phyloP scores from a whole-genome alignment of 2,113 vertebrate species.

The Cryptomyrus ogoouensis region DNA sequence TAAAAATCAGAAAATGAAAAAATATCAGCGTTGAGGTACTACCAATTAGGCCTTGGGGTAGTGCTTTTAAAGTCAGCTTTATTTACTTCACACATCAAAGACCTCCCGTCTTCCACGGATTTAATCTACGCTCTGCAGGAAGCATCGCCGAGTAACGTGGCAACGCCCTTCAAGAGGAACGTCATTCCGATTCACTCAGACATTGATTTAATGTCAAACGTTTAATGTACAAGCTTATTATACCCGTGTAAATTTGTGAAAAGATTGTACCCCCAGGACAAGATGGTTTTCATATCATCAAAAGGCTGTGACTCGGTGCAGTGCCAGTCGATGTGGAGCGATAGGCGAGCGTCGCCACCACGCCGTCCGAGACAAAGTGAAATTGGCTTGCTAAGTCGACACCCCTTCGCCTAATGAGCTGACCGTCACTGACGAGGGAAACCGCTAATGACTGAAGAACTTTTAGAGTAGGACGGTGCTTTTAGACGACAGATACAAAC shows the following conservation, averaged over 20 bases:
- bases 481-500: not conserved
- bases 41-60: constrained; percentile 3
- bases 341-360: not conserved
- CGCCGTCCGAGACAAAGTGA: not conserved
- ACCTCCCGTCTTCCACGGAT: not conserved
- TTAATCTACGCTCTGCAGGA: not conserved
- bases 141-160: no score
- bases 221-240: not conserved
- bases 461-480: not conserved
- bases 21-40: constrained; percentile 22
- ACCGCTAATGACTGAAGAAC: not conserved
- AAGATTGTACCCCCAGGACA: not conserved
- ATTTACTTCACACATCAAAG: constrained; percentile 26
- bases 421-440: not conserved
- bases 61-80: not conserved
- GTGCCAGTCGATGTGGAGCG: not conserved
- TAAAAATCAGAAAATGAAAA: constrained; percentile 21
- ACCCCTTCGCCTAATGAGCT: not conserved
- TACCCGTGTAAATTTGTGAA: not conserved
- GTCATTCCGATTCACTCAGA: not conserved
- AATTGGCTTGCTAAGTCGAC: not conserved
- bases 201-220: not conserved
- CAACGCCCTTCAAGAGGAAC: not conserved
- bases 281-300: not conserved
- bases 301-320: not conserved